Conservation (phyloP, 2,888 invertebrate species). For the Enchytraeus crypticus region DNA sequence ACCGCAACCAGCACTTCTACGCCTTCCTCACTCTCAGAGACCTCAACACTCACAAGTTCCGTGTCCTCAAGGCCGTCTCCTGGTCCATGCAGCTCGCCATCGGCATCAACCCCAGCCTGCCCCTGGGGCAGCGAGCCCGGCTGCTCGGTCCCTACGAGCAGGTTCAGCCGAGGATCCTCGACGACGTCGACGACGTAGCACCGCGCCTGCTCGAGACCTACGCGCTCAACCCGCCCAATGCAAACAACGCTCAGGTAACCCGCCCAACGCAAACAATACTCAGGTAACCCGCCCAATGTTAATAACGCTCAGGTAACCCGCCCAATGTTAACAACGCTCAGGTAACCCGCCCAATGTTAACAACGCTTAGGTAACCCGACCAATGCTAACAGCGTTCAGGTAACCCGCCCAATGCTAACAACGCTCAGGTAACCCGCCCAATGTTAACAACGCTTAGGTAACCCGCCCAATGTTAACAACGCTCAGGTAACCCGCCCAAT, state of each 20-base stretch:
- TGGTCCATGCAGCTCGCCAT: constrained; percentile 46
- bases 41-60: constrained; percentile 39
- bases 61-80: constrained; percentile 40
- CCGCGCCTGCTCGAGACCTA: constrained; percentile 7
- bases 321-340: too few relatives aligned
- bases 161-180: constrained; percentile 16
- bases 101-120: constrained; percentile 38
- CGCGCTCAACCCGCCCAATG: constrained; percentile 20
- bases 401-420: too few relatives aligned
- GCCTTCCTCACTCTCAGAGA: constrained; percentile 47
- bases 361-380: too few relatives aligned
- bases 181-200: not conserved
- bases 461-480: too few relatives aligned
- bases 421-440: too few relatives aligned
- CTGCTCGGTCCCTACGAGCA: constrained; percentile 27
- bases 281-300: too few relatives aligned
- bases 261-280: constrained; percentile 13
- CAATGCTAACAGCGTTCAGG: too few relatives aligned
- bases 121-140: constrained; percentile 40
- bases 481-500: too few relatives aligned
- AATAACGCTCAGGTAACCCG: too few relatives aligned
- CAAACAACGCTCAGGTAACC: constrained; percentile 21
- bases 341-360: too few relatives aligned
- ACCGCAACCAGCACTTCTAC: constrained; percentile 46
- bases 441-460: too few relatives aligned